Evolutionary conservation across 2,113 vertebrate genomes (phyloP).

Genomic region (Megaceryle torquata): DNA sequence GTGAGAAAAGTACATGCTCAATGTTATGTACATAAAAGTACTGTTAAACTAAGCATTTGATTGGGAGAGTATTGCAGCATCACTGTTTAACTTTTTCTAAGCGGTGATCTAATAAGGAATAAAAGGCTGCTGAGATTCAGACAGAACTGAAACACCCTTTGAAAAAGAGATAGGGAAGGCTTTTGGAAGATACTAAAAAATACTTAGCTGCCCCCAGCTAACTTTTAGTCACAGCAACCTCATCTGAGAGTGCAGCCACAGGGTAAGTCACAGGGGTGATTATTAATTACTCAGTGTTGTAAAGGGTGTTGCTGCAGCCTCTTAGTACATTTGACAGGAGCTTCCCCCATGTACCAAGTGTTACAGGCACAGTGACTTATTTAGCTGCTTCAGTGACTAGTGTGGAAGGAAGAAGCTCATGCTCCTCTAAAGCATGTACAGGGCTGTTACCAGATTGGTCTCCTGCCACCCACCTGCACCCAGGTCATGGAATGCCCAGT

Average conservation of each 20-base stretch:
- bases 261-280: neutral
- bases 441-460: too few species aligned
- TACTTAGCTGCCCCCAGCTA: neutral
- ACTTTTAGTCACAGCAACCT: neutral
- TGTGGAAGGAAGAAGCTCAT: neutral
- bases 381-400: neutral
- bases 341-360: too few species aligned
- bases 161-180: neutral
- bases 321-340: too few species aligned
- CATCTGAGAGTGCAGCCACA: neutral
- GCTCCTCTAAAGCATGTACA: fast-evolving
- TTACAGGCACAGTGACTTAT: fast-evolving
- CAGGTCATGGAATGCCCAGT: neutral
- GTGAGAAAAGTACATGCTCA: neutral
- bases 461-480: neutral
- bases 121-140: neutral
- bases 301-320: neutral
- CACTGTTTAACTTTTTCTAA: neutral
- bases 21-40: neutral
- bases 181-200: neutral
- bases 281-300: too few species aligned
- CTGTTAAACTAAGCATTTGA: fast-evolving
- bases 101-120: neutral
- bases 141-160: fast-evolving
- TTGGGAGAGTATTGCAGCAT: neutral